Percentiles rank a stretch among this genome's conserved stretches.
These are phyloP conservation scores for Crax fasciolata DNA, from an alignment of 2,797 vertebrate species.

Conservation along the genomic window DNA sequence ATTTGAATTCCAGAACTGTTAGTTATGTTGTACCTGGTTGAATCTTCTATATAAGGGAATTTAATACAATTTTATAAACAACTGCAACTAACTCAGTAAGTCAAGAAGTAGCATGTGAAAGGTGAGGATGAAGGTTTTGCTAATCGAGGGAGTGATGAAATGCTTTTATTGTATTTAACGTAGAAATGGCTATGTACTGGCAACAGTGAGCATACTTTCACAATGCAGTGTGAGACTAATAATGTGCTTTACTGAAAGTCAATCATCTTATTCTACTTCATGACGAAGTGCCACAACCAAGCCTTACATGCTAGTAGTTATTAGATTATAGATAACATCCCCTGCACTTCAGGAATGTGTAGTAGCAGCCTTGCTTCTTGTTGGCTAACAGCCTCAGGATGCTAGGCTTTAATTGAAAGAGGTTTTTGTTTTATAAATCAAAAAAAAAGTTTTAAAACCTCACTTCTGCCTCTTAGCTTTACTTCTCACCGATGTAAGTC, in stretches of 20 bases:
- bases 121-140: background rate
- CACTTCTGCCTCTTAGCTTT: background rate
- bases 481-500: background rate
- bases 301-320: background rate
- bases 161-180: background rate
- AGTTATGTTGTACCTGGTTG: constrained; percentile 77
- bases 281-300: background rate
- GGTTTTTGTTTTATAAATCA: background rate
- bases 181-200: background rate
- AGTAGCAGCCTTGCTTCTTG: background rate
- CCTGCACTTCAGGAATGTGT: background rate
- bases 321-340: background rate
- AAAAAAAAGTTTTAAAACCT: background rate
- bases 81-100: background rate
- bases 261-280: background rate
- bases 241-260: background rate
- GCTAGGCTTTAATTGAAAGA: accelerated
- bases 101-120: background rate
- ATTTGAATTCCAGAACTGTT: constrained; percentile 91
- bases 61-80: constrained; percentile 8
- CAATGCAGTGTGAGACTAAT: background rate
- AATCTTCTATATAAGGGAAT: constrained; percentile 67
- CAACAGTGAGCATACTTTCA: background rate
- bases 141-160: background rate
- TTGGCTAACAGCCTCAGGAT: background rate